phyloP scores from a whole-genome alignment of 2,888 invertebrate genomes.

The Agonum fuliginosum region DNA sequence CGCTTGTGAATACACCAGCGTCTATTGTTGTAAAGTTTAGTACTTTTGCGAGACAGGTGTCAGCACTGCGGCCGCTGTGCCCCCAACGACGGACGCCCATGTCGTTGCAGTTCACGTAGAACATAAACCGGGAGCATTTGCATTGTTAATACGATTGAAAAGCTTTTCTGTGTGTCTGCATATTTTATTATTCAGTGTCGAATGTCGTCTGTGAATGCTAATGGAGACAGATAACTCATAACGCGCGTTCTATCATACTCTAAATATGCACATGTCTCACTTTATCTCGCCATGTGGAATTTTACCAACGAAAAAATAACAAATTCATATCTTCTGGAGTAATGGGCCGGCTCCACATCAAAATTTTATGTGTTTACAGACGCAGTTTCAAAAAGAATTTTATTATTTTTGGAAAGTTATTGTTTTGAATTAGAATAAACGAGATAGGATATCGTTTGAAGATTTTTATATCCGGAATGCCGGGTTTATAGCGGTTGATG shows the following conservation, averaged over 20 bases:
- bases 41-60: conserved; percentile 9
- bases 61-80: conserved; percentile 21
- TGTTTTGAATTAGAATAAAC: conserved; percentile 48
- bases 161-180: conserved; percentile 58
- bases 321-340: conserved; percentile 47
- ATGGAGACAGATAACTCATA: conserved; percentile 44
- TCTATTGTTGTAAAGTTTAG: conserved; percentile 23
- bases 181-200: conserved; percentile 57
- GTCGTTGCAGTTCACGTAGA: neutral
- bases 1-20: conserved; percentile 18
- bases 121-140: conserved; percentile 44
- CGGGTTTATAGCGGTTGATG: conserved; percentile 13
- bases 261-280: neutral
- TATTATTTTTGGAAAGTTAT: conserved; percentile 36
- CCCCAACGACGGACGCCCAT: neutral
- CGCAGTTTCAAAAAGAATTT: conserved; percentile 39
- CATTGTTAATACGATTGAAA: conserved; percentile 57
- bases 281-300: neutral
- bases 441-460: conserved; percentile 6
- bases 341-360: conserved; percentile 31
- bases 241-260: neutral
- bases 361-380: conserved; percentile 51
- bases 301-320: conserved; percentile 17
- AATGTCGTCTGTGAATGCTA: conserved; percentile 50
- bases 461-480: conserved; percentile 16